A percentile compares a stretch with the other conserved stretches of the same genome.
Conservation (phyloP, 1,140 invertebrate species). For the Cydia strobilella region DNA sequence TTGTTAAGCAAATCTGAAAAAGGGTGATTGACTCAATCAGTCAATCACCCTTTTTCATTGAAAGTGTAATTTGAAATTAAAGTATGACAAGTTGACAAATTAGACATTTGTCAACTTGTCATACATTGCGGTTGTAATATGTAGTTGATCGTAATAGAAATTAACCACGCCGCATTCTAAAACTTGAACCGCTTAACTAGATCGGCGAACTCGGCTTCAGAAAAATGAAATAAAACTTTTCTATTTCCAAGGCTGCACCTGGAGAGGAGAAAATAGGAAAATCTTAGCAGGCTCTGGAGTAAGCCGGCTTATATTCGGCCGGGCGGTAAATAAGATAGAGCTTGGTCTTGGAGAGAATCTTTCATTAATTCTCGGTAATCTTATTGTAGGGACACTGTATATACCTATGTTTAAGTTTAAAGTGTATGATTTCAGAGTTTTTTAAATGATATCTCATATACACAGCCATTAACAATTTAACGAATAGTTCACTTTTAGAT, state of each 20-base stretch:
- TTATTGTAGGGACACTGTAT: slow-evolving; percentile 37
- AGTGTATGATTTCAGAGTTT: too few species aligned
- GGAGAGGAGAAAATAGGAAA: slow-evolving; percentile 54
- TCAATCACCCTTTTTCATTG: too few species aligned
- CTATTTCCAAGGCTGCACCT: slow-evolving; percentile 55
- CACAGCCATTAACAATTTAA: too few species aligned
- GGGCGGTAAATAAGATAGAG: slow-evolving; percentile 47
- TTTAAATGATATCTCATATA: too few species aligned
- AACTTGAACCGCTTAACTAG: slow-evolving; percentile 39
- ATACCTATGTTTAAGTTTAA: background rate
- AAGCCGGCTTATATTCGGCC: slow-evolving; percentile 53
- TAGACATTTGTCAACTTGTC: too few species aligned
- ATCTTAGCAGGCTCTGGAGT: slow-evolving; percentile 56
- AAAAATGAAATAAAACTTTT: slow-evolving; percentile 61
- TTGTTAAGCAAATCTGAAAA: too few species aligned
- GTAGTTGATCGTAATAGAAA: background rate
- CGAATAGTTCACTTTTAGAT: too few species aligned
- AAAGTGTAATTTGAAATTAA: too few species aligned
- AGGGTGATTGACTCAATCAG: too few species aligned
- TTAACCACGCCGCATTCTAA: slow-evolving; percentile 6
- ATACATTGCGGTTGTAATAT: too few species aligned
- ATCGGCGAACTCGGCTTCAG: slow-evolving; percentile 38
- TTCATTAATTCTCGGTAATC: slow-evolving; percentile 36
- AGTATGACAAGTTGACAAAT: too few species aligned
- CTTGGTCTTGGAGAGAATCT: slow-evolving; percentile 46